These are phyloP conservation scores for Selenia dentaria DNA, from an alignment of 2,888 invertebrate genomes.

Conservation along the genomic window DNA sequence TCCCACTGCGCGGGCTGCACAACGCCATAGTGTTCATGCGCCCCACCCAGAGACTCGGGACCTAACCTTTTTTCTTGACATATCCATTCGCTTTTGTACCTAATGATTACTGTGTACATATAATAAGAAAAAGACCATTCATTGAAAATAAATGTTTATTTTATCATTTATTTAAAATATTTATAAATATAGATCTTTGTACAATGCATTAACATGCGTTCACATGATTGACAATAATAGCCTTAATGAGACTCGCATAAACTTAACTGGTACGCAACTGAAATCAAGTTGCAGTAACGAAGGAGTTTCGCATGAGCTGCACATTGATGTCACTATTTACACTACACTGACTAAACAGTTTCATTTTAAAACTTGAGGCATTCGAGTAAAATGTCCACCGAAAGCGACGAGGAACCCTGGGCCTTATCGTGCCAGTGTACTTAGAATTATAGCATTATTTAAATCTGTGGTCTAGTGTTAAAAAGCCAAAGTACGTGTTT, in stretches of 20 bases:
- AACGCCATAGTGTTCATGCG: constrained; percentile 53
- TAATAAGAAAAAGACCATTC: constrained; percentile 50
- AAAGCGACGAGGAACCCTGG: constrained; percentile 36
- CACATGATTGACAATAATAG: constrained; percentile 60
- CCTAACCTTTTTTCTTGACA: constrained; percentile 10
- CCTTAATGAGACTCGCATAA: constrained; percentile 60
- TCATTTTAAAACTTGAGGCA: constrained; percentile 41
- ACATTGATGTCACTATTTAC: constrained; percentile 52
- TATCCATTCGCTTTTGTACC: background rate
- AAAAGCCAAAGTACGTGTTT: no score
- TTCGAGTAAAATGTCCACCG: constrained; percentile 46
- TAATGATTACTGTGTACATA: constrained; percentile 6
- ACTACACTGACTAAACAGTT: constrained; percentile 44
- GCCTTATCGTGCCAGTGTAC: constrained; percentile 2
- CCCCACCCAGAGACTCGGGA: constrained; percentile 33
- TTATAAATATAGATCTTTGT: constrained; percentile 83
- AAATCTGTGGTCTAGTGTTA: no score
- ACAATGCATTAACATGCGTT: constrained; percentile 76
- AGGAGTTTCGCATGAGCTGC: constrained; percentile 43
- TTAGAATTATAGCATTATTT: background rate
- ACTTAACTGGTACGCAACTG: constrained; percentile 49
- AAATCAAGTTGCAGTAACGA: constrained; percentile 34
- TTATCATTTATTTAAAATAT: constrained; percentile 81
- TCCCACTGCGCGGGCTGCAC: constrained; percentile 56
- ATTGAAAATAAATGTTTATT: constrained; percentile 82